Evolutionary conservation across 2,888 invertebrate species (phyloP).

Genomic region (Athalia rosae): DNA sequence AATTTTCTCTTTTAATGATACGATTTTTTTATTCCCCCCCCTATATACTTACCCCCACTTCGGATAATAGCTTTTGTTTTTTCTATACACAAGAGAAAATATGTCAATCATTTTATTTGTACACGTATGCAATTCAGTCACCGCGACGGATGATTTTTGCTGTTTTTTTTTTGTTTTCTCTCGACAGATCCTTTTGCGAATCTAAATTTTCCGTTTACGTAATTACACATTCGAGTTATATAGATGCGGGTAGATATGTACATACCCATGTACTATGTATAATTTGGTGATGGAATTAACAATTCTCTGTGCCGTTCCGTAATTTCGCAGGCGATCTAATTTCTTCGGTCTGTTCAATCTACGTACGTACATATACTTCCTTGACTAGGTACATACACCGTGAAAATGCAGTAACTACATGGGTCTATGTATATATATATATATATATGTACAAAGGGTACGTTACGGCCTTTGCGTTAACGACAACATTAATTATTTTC

Average conservation of each 20-base stretch:
- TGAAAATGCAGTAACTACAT: not conserved
- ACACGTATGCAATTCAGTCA: no score
- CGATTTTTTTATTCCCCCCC: not conserved
- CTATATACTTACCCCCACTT: no score
- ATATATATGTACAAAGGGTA: not conserved
- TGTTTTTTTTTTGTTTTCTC: no score
- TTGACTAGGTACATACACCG: not conserved
- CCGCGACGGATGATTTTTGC: no score
- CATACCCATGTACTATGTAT: no score
- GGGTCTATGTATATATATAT: not conserved
- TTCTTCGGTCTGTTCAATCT: not conserved
- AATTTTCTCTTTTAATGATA: conserved; percentile 9
- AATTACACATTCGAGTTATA: no score
- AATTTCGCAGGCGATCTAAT: not conserved
- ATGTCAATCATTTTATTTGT: not conserved
- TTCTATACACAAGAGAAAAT: not conserved
- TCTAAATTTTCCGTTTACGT: no score
- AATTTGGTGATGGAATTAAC: not conserved
- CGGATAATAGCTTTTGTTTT: not conserved
- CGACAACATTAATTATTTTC: conserved; percentile 25
- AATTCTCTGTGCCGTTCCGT: not conserved
- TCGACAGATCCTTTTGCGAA: no score
- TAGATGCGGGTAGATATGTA: no score
- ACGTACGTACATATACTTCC: not conserved
- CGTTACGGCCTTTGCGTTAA: no score